phyloP scores from a whole-genome alignment of 2,797 vertebrate species.

The Falco peregrinus region DNA sequence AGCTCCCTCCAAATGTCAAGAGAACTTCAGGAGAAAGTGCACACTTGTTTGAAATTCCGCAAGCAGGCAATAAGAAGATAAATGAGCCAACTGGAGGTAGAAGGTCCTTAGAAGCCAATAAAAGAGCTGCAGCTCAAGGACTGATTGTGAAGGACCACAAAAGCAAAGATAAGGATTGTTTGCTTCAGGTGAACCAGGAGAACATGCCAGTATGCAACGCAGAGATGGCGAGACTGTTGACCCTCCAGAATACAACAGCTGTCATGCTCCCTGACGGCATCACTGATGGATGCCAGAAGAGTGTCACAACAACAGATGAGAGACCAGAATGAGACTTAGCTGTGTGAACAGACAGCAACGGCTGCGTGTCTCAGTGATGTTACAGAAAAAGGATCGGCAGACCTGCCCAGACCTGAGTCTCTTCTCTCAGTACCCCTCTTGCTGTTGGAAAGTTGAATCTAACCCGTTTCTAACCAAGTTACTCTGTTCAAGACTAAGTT shows the following conservation, averaged over 20 bases:
- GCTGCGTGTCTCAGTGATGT: rapidly evolving
- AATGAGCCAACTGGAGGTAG: not conserved
- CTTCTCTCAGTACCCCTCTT: not conserved
- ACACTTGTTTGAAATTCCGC: not conserved
- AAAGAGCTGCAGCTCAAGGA: not conserved
- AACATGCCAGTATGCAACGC: not conserved
- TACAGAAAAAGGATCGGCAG: not conserved
- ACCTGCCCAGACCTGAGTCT: not conserved
- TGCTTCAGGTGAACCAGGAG: not conserved
- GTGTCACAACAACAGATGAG: slow-evolving; percentile 37
- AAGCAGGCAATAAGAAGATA: not conserved
- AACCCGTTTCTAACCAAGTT: not conserved
- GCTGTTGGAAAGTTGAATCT: not conserved
- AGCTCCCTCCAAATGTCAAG: not conserved
- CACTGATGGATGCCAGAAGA: not conserved
- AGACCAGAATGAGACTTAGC: not conserved
- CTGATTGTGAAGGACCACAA: not conserved
- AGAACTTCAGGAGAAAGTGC: not conserved
- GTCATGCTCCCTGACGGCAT: not conserved
- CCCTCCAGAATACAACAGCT: not conserved
- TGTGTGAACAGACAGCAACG: not conserved
- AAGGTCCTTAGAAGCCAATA: not conserved
- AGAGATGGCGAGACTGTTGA: not conserved
- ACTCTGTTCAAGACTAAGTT: not conserved
- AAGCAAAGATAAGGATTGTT: not conserved